These are phyloP conservation scores for Scolopax mira DNA, from an alignment of 2,113 vertebrate genomes.

Conservation along the genomic window DNA sequence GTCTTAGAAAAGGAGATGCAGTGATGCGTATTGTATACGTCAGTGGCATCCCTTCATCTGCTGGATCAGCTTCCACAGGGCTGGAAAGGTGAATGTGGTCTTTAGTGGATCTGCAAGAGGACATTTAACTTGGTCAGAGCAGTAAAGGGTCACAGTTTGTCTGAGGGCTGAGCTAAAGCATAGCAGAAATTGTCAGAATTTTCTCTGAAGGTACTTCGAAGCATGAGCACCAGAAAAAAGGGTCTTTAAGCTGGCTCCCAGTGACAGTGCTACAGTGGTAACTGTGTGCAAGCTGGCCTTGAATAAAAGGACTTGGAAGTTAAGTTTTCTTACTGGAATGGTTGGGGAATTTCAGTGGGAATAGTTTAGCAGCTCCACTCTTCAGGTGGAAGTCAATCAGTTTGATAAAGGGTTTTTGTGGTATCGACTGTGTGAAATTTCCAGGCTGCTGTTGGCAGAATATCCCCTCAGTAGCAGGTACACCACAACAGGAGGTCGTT, in stretches of 20 bases:
- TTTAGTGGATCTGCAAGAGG: not conserved
- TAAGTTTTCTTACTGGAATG: not conserved
- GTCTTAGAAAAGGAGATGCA: not conserved
- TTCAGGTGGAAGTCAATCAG: not conserved
- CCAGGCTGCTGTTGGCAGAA: not conserved
- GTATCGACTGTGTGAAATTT: not conserved
- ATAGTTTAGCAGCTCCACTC: not conserved
- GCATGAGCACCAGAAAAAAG: not conserved
- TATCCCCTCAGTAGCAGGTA: not conserved
- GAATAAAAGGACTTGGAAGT: not conserved
- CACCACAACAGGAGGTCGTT: not conserved
- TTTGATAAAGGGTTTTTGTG: not conserved
- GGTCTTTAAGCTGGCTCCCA: not conserved
- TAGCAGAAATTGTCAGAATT: not conserved
- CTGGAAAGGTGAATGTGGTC: not conserved
- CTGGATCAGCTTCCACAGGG: not conserved
- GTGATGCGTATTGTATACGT: not conserved
- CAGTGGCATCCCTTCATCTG: not conserved
- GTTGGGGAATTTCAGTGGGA: not conserved
- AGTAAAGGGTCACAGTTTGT: not conserved
- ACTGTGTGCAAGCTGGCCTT: not conserved
- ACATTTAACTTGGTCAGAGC: not conserved
- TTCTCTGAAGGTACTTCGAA: not conserved
- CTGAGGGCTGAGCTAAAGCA: not conserved
- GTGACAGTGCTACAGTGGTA: not conserved